Evolutionary conservation across 2,888 invertebrate genomes (phyloP).

Genomic region (Rhamphomyia laevipes): DNA sequence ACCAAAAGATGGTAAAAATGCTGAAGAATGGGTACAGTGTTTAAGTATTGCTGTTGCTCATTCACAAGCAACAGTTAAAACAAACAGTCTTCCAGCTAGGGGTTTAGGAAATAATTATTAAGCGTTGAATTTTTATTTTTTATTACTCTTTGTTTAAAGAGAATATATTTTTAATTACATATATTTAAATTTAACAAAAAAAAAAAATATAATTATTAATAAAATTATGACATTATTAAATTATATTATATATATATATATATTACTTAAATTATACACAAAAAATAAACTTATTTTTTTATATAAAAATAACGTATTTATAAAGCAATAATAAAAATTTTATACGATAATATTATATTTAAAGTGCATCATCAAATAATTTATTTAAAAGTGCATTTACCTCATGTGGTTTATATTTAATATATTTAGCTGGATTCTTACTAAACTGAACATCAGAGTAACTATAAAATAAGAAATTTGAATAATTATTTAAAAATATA

Average conservation of each 20-base stretch:
- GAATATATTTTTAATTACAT: not conserved
- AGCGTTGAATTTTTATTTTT: not conserved
- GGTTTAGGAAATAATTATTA: constrained; percentile 12
- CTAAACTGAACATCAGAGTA: constrained; percentile 69
- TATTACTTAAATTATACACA: not conserved
- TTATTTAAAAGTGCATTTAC: constrained; percentile 74
- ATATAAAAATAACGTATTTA: not conserved
- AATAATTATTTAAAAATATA: not conserved
- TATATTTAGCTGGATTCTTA: constrained; percentile 87
- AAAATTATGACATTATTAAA: not conserved
- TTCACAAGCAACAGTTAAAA: constrained; percentile 37
- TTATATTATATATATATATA: not conserved
- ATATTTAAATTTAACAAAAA: not conserved
- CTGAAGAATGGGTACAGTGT: constrained; percentile 94
- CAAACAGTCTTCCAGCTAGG: constrained; percentile 36
- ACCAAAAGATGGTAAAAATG: constrained; percentile 88
- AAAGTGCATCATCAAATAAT: constrained; percentile 71
- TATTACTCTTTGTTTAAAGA: too few relatives aligned
- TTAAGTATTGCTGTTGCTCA: constrained; percentile 87
- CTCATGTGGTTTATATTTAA: constrained; percentile 78
- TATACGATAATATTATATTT: constrained; percentile 5
- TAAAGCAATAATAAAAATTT: not conserved
- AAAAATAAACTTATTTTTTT: not conserved
- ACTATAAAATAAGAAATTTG: constrained; percentile 34
- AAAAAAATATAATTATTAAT: not conserved